Conservation (phyloP, 1,140 invertebrate species). For the Bombus pyrosoma region DNA sequence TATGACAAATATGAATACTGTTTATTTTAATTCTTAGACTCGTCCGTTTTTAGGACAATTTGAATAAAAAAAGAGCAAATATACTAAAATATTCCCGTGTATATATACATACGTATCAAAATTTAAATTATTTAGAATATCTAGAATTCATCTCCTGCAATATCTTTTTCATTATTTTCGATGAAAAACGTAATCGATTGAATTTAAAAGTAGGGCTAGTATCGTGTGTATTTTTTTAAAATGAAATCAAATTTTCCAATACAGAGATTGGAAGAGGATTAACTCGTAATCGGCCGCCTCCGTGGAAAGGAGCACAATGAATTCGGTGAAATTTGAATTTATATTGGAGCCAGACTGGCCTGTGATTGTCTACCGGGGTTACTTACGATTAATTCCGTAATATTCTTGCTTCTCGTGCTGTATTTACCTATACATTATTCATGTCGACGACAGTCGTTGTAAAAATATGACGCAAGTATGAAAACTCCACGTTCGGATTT, state of each 20-base stretch:
- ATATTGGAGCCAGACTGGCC: slow-evolving; percentile 25
- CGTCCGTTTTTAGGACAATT: too few relatives aligned
- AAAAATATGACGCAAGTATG: slow-evolving; percentile 22
- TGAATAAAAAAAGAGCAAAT: too few relatives aligned
- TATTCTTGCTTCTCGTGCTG: slow-evolving; percentile 21
- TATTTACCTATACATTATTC: slow-evolving; percentile 52
- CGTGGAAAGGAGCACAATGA: slow-evolving; percentile 34
- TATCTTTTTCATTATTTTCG: background rate
- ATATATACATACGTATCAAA: too few relatives aligned
- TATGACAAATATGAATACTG: too few relatives aligned
- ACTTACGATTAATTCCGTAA: slow-evolving; percentile 31
- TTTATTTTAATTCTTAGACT: too few relatives aligned
- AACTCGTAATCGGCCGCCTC: slow-evolving; percentile 18
- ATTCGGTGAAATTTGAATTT: slow-evolving; percentile 44
- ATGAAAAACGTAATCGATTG: background rate
- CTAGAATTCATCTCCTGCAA: background rate
- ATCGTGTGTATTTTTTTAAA: background rate
- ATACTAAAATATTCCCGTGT: too few relatives aligned
- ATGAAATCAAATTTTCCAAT: slow-evolving; percentile 10
- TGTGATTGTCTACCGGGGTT: slow-evolving; percentile 7
- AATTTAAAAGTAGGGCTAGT: background rate
- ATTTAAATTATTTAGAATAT: background rate
- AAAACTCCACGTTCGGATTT: background rate
- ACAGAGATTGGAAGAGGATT: slow-evolving; percentile 10
- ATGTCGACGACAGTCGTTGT: slow-evolving; percentile 15